Evolutionary conservation across 2,888 invertebrate species (phyloP).

Genomic region (Calameuta filiformis): DNA sequence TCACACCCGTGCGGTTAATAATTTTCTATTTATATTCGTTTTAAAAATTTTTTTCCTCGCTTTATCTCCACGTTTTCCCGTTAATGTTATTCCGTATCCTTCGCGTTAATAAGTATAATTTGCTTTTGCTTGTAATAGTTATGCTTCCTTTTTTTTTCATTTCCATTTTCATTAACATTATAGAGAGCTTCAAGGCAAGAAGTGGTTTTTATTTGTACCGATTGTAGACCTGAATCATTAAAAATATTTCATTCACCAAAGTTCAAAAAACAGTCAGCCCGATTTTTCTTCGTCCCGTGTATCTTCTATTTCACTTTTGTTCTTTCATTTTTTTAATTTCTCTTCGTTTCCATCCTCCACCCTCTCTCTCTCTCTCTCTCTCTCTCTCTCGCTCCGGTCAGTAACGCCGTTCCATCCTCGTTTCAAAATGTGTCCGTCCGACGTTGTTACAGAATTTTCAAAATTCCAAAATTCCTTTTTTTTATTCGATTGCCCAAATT

Average conservation of each 20-base stretch:
- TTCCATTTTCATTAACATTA: constrained; percentile 27
- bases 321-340: constrained; percentile 27
- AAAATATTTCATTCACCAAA: constrained; percentile 10
- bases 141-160: constrained; percentile 12
- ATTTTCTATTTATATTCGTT: too few species aligned
- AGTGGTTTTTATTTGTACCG: constrained; percentile 63
- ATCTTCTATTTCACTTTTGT: constrained; percentile 37
- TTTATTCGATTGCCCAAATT: neutral
- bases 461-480: neutral
- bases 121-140: constrained; percentile 10
- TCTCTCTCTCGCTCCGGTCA: neutral
- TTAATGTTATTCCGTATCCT: constrained; percentile 18
- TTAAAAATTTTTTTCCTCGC: constrained; percentile 12
- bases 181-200: constrained; percentile 66
- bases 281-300: constrained; percentile 20
- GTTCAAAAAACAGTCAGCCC: too few species aligned
- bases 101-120: constrained; percentile 15
- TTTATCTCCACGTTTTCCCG: constrained; percentile 25
- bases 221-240: constrained; percentile 56
- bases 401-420: neutral
- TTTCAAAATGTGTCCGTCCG: neutral
- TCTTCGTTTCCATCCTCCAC: constrained; percentile 23
- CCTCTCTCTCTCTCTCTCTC: neutral
- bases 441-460: neutral
- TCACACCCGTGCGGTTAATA: too few species aligned